Evolutionary conservation across 2,888 invertebrate genomes (phyloP), one percentile per base, ranked within the genome.

Genomic region (Xanthostigma xanthostigma): DNA sequence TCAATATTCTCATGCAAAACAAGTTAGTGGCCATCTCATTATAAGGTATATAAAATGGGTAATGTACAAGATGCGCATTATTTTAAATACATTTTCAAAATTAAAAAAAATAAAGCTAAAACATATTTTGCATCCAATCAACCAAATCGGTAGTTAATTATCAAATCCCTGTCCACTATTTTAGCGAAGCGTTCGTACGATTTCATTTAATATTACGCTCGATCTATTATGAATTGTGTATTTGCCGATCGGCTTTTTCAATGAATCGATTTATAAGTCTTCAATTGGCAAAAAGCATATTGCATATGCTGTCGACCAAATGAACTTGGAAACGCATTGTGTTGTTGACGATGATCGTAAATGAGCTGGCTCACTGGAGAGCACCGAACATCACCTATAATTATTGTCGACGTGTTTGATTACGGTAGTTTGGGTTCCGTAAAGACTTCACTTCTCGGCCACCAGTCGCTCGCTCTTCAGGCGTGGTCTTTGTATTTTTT

Each of bases 91-190:
- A 45, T 38, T 17, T 33, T 45, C 36, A 37, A 38, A 45, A 14
- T 27, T 17, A 45, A 38, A 45, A 49, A 50, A 45, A 49, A 50
- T 50, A 49, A 50, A 54, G 53, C 36, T 49, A 52, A 52, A 57
- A 48, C 50, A 49, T 56, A 57, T 62, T 63, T 62, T 62, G 63
- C 63, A 62, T 64, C 62, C 62, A 63, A 64, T 64, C 64, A 62
- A 62, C 57, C 62, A 63, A 62, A 64, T 62, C 63, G 62, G 57
- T 58, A 57, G 59, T 61, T 63, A 63, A 64, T 63, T 62, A 63
- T 56, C 49, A 49, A 46, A 17, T 34, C 33, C 45, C 48, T 41
- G 51, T 49, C 39, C 57, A 57, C 54, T 44, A 52, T 55, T 49
- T 41, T 46, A 47, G 46, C 11, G 44, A 50, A 59, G 60, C 57